phyloP scores from a whole-genome alignment of 1,140 invertebrate species.

The Luehdorfia chinensis region DNA sequence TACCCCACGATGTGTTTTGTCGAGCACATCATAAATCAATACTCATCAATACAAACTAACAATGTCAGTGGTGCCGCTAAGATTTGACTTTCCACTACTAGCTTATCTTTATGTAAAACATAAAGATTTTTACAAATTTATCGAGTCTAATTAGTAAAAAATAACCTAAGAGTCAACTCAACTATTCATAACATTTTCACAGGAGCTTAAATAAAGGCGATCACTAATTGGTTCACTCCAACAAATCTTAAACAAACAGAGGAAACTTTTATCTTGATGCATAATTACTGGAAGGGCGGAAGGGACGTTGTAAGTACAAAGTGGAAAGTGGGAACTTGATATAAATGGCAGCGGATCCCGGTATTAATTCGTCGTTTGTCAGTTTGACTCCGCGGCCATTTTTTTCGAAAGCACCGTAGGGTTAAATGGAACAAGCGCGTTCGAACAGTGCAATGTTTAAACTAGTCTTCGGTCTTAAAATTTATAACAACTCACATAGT shows the following conservation, averaged over 20 bases:
- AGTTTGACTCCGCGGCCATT: conserved; percentile 46
- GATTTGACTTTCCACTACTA: no score
- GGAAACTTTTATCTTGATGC: conserved; percentile 47
- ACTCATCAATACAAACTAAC: no score
- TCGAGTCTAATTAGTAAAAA: no score
- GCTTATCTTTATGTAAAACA: no score
- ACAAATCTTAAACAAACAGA: conserved; percentile 58
- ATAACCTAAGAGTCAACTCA: no score
- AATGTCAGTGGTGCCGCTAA: no score
- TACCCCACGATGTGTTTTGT: no score
- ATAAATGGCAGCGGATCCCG: conserved; percentile 52
- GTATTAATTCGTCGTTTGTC: conserved; percentile 72
- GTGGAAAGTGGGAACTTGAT: conserved; percentile 54
- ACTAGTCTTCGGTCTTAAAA: conserved; percentile 26
- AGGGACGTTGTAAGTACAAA: conserved; percentile 49
- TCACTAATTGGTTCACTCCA: conserved; percentile 35
- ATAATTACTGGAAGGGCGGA: conserved; percentile 55
- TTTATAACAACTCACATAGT: no score
- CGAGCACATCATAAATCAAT: no score
- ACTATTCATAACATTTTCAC: not conserved
- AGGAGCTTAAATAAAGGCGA: conserved; percentile 1
- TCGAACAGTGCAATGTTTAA: conserved; percentile 38
- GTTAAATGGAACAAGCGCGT: conserved; percentile 60
- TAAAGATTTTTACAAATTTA: no score
- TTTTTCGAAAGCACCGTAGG: conserved; percentile 45